Conservation (phyloP, 2,888 invertebrate species). For the Leptopterna dolabrata region DNA sequence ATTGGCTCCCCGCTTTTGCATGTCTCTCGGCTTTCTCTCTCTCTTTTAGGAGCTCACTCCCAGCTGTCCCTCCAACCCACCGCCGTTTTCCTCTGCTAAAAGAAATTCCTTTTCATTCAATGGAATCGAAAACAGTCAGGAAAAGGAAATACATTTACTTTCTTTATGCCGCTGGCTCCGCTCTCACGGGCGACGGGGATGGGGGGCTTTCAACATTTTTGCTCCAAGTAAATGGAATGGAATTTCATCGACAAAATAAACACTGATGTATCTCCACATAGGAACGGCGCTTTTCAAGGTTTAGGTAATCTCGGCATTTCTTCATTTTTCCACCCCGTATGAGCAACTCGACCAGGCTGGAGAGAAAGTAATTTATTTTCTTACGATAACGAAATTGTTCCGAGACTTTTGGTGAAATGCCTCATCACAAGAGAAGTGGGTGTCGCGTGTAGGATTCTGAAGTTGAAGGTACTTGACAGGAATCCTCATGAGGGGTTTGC, state of each 20-base stretch:
- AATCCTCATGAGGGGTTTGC: too few species aligned
- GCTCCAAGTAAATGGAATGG: conserved; percentile 29
- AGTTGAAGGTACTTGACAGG: too few species aligned
- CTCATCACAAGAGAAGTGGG: background rate
- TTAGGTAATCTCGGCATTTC: conserved; percentile 8
- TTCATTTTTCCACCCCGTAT: background rate
- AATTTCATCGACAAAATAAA: conserved; percentile 44
- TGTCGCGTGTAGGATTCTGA: background rate
- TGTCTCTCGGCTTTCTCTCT: conserved; percentile 30
- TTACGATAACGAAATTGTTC: background rate
- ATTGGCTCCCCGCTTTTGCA: conserved; percentile 56
- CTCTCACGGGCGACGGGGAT: background rate
- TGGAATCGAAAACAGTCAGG: conserved; percentile 50
- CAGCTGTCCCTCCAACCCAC: background rate
- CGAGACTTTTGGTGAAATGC: background rate
- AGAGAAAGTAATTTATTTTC: conserved; percentile 6
- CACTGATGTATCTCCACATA: conserved; percentile 1
- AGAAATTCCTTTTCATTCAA: conserved; percentile 38
- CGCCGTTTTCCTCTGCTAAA: conserved; percentile 17
- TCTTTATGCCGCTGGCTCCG: conserved; percentile 30
- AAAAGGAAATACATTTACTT: conserved; percentile 48
- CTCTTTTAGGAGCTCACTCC: conserved; percentile 4
- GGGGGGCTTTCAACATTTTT: conserved; percentile 23
- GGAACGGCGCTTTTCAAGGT: conserved; percentile 4
- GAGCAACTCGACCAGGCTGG: background rate